Conservation (phyloP, 2,888 invertebrate species). For the Caenorhabditis imperialis region DNA sequence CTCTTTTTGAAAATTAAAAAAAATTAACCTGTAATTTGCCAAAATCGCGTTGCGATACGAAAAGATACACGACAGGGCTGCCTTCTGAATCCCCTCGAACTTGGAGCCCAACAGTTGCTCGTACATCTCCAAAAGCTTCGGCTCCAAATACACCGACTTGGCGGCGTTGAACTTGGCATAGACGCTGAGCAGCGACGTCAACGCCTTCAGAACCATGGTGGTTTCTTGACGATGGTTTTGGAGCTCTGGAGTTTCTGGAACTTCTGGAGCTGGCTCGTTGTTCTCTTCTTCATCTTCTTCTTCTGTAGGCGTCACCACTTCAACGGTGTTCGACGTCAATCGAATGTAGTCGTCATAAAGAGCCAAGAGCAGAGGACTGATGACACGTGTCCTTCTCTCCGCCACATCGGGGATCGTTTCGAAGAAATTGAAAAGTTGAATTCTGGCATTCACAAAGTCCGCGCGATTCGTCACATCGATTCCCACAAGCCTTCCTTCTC, state of each 20-base stretch:
- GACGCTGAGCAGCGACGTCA: slow-evolving; percentile 66
- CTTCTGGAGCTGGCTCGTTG: slow-evolving; percentile 23
- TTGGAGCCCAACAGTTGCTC: slow-evolving; percentile 61
- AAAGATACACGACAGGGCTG: slow-evolving; percentile 88
- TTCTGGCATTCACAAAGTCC: slow-evolving; percentile 57
- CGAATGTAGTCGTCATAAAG: slow-evolving; percentile 83
- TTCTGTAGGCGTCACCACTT: slow-evolving; percentile 2
- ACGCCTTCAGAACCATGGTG: slow-evolving; percentile 41
- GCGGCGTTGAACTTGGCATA: slow-evolving; percentile 88
- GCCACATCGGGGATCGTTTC: slow-evolving; percentile 84
- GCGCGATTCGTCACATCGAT: slow-evolving; percentile 43
- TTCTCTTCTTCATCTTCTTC: slow-evolving; percentile 69
- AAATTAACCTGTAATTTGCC: slow-evolving; percentile 85
- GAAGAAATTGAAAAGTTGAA: slow-evolving; percentile 57
- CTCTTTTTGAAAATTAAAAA: too few relatives aligned
- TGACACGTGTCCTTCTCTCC: slow-evolving; percentile 87
- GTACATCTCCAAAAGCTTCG: slow-evolving; percentile 83
- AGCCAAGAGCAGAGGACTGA: slow-evolving; percentile 86
- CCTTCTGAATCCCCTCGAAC: slow-evolving; percentile 85
- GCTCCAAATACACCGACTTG: slow-evolving; percentile 85
- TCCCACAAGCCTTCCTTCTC: slow-evolving; percentile 29
- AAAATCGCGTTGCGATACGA: slow-evolving; percentile 89
- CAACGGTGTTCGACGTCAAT: slow-evolving; percentile 12
- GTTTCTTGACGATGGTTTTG: slow-evolving; percentile 33
- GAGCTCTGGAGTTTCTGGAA: slow-evolving; percentile 1